These are phyloP conservation scores for Oreotrochilus melanogaster DNA, from an alignment of 2,113 vertebrate species.

Conservation along the genomic window DNA sequence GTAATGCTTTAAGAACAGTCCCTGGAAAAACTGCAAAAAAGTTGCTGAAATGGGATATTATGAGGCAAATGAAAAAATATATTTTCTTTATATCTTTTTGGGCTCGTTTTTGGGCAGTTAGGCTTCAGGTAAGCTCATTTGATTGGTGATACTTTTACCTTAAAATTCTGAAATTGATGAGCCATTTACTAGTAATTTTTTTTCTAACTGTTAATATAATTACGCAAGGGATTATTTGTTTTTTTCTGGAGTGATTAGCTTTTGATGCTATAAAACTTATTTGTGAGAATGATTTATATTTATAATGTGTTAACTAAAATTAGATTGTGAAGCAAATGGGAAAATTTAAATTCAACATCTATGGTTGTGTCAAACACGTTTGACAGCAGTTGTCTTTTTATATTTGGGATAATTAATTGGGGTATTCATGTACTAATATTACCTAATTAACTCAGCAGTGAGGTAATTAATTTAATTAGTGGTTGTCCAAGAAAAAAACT, in stretches of 20 bases:
- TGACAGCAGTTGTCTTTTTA: slow-evolving; percentile 62
- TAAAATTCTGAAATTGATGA: slow-evolving; percentile 40
- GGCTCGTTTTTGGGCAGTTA: slow-evolving; percentile 59
- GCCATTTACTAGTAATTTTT: slow-evolving; percentile 51
- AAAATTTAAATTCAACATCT: slow-evolving; percentile 52
- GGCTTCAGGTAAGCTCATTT: slow-evolving; percentile 25
- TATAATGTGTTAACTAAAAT: slow-evolving; percentile 63
- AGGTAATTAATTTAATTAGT: slow-evolving; percentile 72
- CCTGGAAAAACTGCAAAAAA: slow-evolving; percentile 12
- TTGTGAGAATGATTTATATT: slow-evolving; percentile 52
- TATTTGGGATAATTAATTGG: slow-evolving; percentile 75
- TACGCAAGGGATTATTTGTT: slow-evolving; percentile 62
- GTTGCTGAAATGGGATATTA: neutral
- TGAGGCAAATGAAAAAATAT: neutral
- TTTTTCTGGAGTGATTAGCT: slow-evolving; percentile 64
- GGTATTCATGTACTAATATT: slow-evolving; percentile 75
- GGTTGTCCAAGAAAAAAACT: slow-evolving; percentile 14
- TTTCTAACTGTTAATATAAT: slow-evolving; percentile 44
- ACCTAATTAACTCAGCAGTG: slow-evolving; percentile 70
- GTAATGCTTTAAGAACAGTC: neutral
- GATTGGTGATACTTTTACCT: neutral
- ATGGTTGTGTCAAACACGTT: slow-evolving; percentile 31
- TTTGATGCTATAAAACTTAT: slow-evolving; percentile 51
- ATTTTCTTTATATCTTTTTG: slow-evolving; percentile 13
- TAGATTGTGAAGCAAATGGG: slow-evolving; percentile 45